Base-by-base conservation (phyloP, 2,113 vertebrate genomes). In the Myrmophylax atrothorax region DNA sequence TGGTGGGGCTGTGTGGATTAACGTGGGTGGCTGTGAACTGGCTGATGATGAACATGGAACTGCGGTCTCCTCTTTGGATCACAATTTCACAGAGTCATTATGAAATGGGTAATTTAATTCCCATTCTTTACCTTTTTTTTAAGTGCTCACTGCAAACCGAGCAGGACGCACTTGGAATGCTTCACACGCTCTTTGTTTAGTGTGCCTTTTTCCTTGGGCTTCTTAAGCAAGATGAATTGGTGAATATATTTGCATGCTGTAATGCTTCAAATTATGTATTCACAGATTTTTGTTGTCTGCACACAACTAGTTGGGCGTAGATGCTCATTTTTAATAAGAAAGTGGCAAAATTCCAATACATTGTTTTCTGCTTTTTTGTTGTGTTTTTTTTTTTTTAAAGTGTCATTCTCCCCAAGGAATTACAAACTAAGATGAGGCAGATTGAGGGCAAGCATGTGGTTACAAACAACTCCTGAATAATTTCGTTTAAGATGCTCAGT, bases 321-420 rank as follows among this genome's bases (percentile, higher is more conserved):
- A 92, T 84, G 82, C 66, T 84, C 46, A 82, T 85, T 96, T 96
- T 85, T 95, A 96, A 83, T 88, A 96, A 79, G 72, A 77, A 93
- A 93, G 46, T 94, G 83, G 50, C 85, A 84, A 85, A 37, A 72
- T 90, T 93, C 84, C 93, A 97, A 94, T 67, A 17, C 25, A 78
- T 60, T 84, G 66, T 83, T 85, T 97, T 87, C 52, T 95, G 9
- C 37, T 42, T 75, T 69, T 92, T 70, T 66, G 38, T 18, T n/a
- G n/a, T n/a, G n/a, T n/a, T n/a, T n/a, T n/a, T n/a, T 49, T 81
- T 70, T 64, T 53, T 64, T 58, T 18, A 1, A 22, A 60, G 25
- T 85, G 67, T 67, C 60, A 53, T 83, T 93, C 20, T 92, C 89
- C 87, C 92, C 33, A 58, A 38, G 75, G 94, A 96, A 60, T 95